Base-by-base conservation (phyloP, 2,888 invertebrate genomes). In the Orchesella flavescens region DNA sequence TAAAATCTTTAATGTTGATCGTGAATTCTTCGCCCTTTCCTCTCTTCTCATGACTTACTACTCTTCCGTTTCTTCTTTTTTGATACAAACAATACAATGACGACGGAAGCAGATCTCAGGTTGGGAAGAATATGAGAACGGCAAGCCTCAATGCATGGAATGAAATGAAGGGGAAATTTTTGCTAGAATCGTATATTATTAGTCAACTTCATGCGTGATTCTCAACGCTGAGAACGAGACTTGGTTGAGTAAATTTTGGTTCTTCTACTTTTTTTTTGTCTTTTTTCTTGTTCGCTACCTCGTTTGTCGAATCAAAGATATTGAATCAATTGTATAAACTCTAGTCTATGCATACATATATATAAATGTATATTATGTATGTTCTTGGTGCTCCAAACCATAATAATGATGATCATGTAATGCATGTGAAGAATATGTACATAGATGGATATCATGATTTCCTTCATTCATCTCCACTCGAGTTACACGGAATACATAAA, bases 151-250 rank as follows among this genome's bases (percentile, higher is more conserved):
- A 59, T 75, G 75, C 21, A 23, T 75, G 75, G 13, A 23, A 63
- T 75, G 75, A 75, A 75, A 75, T 61, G 63, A 75, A 49, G 61
- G 44, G 75, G 21, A 69, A 24, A 24, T 46, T 68, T 68, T 68
- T 7, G 53, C n/a, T 10, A 44, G 69, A 65, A 49, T 65, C 49
- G 49, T 75, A 65, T 53, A 34, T 73, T 75, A 75, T 75, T 75
- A 75, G 75, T 75, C 65, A 75, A 75, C 75, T 75, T 75, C 75
- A 65, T 23, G 65, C 63, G 63, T 65, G 17, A 74, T 74, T 59
- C 61, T 63, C 49, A 65, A 75, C 63, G 63, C 49, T 49, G 44
- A 75, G 65, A 53, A 75, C 65, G 75, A 75, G 75, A 75, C 75
- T 53, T 63, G 75, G 21, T n/a, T 74, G 61, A 61, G 44, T 61